phyloP scores from a whole-genome alignment of 2,888 invertebrate genomes.

The Athalia cordata region DNA sequence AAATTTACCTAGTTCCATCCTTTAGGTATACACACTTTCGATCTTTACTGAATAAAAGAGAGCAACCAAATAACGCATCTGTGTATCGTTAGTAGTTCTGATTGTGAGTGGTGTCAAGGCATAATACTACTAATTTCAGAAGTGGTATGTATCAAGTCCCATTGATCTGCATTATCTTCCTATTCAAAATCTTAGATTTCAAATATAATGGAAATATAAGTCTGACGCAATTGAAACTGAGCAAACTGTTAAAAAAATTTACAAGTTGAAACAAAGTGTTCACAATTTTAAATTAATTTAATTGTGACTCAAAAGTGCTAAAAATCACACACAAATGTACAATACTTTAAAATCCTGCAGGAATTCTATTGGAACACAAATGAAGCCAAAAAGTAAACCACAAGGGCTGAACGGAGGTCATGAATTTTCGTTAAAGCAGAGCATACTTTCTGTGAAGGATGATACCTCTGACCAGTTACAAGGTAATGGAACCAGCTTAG shows the following conservation, averaged over 20 bases:
- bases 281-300: background rate
- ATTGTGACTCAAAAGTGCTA: no score
- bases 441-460: slow-evolving; percentile 15
- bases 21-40: no score
- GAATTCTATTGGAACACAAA: slow-evolving; percentile 18
- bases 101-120: background rate
- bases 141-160: slow-evolving; percentile 17
- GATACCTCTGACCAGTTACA: slow-evolving; percentile 14
- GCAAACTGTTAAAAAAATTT: background rate
- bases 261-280: background rate
- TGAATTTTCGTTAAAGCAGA: slow-evolving; percentile 26
- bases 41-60: no score
- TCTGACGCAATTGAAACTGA: background rate
- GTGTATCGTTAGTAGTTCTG: background rate
- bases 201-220: background rate
- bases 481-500: slow-evolving; percentile 30
- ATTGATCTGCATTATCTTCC: slow-evolving; percentile 8
- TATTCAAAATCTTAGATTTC: background rate
- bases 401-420: slow-evolving; percentile 14
- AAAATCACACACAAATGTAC: no score
- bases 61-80: background rate
- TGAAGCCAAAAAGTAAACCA: slow-evolving; percentile 26
- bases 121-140: slow-evolving; percentile 1
- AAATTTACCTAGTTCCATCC: no score
- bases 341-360: background rate